These are phyloP conservation scores for Hypena proboscidalis DNA, from an alignment of 2,888 invertebrate genomes.

Conservation along the genomic window DNA sequence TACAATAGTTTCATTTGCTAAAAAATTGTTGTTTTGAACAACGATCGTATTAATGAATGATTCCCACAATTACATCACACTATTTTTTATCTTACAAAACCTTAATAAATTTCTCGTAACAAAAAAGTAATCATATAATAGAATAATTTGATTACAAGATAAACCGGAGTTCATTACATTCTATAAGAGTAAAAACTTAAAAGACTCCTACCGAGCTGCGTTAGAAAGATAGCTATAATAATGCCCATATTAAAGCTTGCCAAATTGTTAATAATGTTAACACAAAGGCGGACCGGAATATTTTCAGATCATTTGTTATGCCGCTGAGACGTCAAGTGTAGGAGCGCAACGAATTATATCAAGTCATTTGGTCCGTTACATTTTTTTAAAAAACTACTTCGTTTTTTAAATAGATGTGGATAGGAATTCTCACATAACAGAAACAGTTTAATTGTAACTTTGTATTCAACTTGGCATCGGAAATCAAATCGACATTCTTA, in stretches of 20 bases:
- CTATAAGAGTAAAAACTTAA: conserved; percentile 14
- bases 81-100: neutral
- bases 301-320: conserved; percentile 77
- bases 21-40: too few species aligned
- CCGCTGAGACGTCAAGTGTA: conserved; percentile 53
- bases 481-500: too few species aligned
- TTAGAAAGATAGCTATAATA: conserved; percentile 34
- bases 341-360: conserved; percentile 70
- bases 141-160: conserved; percentile 27
- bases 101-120: neutral
- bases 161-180: conserved; percentile 9
- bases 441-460: too few species aligned
- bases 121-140: conserved; percentile 5
- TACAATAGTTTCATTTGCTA: too few species aligned
- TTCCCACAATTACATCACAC: neutral
- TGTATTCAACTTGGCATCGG: too few species aligned
- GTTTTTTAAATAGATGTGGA: conserved; percentile 17
- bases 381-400: conserved; percentile 33
- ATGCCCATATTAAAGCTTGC: conserved; percentile 73
- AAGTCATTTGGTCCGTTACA: conserved; percentile 41
- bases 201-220: conserved; percentile 16
- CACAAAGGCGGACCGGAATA: conserved; percentile 66
- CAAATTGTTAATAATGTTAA: conserved; percentile 81
- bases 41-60: too few species aligned
- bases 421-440: neutral